These are phyloP conservation scores for Halyomorpha halys DNA, from an alignment of 1,140 invertebrate species.

Conservation along the genomic window DNA sequence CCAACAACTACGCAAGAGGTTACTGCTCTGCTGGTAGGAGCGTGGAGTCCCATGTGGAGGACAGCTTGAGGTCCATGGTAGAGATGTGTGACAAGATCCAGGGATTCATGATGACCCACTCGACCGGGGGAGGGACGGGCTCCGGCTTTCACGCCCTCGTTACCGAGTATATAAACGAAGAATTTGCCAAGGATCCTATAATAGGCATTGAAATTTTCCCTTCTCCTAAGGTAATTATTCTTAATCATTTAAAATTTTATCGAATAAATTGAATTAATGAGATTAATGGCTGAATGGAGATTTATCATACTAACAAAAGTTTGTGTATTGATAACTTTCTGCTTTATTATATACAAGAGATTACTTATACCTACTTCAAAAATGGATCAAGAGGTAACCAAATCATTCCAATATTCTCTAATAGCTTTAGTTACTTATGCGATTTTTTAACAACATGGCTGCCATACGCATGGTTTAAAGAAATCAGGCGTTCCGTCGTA, in stretches of 20 bases:
- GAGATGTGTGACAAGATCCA: conserved; percentile 44
- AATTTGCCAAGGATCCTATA: conserved; percentile 64
- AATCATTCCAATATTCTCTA: no score
- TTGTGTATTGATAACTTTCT: no score
- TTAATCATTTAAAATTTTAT: neutral
- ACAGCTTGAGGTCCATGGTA: conserved; percentile 34
- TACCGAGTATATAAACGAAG: conserved; percentile 62
- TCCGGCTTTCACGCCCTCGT: conserved; percentile 68
- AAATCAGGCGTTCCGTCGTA: no score
- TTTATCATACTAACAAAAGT: no score
- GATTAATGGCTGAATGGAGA: no score
- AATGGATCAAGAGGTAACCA: no score
- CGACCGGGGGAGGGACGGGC: conserved; percentile 68
- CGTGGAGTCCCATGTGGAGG: conserved; percentile 38
- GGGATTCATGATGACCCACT: conserved; percentile 71
- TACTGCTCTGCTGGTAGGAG: conserved; percentile 43
- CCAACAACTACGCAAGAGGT: conserved; percentile 45
- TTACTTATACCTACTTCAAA: no score
- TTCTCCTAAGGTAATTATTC: conserved; percentile 49
- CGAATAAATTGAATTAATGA: no score
- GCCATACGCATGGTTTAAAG: no score
- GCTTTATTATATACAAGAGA: no score
- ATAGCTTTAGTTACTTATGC: no score
- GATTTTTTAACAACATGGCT: no score
- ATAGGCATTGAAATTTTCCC: conserved; percentile 67